Conservation (phyloP, 1,140 invertebrate species). For the Parasteatoda tepidariorum region DNA sequence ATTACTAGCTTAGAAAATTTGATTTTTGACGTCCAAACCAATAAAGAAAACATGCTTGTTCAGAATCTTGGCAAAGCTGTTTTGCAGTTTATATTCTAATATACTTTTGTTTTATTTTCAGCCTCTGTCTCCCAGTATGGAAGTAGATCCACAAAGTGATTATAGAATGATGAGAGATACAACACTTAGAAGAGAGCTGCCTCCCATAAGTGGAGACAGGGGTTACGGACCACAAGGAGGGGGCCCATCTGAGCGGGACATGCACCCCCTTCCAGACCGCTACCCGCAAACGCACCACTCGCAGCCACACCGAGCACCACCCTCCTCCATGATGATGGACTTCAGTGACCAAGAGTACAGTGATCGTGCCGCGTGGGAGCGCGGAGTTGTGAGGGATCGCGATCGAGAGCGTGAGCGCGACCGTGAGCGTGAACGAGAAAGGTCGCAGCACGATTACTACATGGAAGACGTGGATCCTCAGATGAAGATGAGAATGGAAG, state of each 20-base stretch:
- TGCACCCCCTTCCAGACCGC: slow-evolving; percentile 31
- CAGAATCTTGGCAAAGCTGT: no score
- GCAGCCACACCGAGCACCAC: neutral
- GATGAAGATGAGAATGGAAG: slow-evolving; percentile 26
- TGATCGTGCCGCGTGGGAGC: slow-evolving; percentile 42
- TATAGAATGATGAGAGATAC: slow-evolving; percentile 2
- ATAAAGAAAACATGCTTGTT: no score
- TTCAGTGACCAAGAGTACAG: slow-evolving; percentile 51
- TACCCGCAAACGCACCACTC: slow-evolving; percentile 50
- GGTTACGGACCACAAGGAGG: slow-evolving; percentile 33
- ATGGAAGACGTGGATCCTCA: slow-evolving; percentile 49
- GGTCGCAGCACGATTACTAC: slow-evolving; percentile 33
- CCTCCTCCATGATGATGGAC: slow-evolving; percentile 26
- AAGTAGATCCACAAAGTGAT: slow-evolving; percentile 16
- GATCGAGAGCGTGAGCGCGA: neutral
- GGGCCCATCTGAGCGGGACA: slow-evolving; percentile 7
- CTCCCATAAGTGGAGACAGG: slow-evolving; percentile 30
- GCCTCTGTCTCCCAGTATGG: slow-evolving; percentile 54
- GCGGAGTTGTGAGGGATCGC: slow-evolving; percentile 9
- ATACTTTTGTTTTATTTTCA: slow-evolving; percentile 9
- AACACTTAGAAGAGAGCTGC: slow-evolving; percentile 30
- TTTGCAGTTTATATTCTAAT: neutral
- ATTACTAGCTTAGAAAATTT: no score
- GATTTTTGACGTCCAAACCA: no score
- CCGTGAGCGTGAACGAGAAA: neutral